Evolutionary conservation across 2,888 invertebrate genomes (phyloP).

Genomic region (Abrostola tripartita): DNA sequence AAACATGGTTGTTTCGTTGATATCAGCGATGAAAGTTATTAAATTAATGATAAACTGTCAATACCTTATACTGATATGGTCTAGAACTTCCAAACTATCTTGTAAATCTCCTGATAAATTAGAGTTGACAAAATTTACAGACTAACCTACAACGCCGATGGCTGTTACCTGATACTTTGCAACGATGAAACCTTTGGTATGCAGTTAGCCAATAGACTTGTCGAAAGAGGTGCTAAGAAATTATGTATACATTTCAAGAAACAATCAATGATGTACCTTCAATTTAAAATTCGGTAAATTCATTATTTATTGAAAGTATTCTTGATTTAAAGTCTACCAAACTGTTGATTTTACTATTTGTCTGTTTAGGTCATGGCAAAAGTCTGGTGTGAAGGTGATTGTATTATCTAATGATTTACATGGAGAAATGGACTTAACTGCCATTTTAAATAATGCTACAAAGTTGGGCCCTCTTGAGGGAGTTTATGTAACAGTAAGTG

Average conservation of each 20-base stretch:
- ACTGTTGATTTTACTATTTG: neutral
- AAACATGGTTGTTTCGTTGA: too few relatives aligned
- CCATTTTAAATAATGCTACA: conserved; percentile 17
- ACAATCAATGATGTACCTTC: conserved; percentile 25
- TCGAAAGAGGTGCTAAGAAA: conserved; percentile 64
- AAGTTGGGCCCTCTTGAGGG: conserved; percentile 28
- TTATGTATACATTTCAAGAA: conserved; percentile 51
- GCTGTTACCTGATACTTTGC: conserved; percentile 38
- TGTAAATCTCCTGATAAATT: too few relatives aligned
- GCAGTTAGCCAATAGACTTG: conserved; percentile 60
- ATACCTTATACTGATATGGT: too few relatives aligned
- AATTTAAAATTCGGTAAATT: conserved; percentile 37
- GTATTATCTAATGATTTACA: conserved; percentile 23
- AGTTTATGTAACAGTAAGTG: conserved; percentile 27
- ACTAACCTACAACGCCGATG: conserved; percentile 20
- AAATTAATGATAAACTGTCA: too few relatives aligned
- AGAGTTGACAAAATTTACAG: conserved; percentile 20
- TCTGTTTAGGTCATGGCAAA: conserved; percentile 35
- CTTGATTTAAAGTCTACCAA: neutral
- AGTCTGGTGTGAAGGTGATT: conserved; percentile 21
- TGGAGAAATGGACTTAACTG: conserved; percentile 8
- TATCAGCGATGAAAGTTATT: neutral
- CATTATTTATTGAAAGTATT: neutral
- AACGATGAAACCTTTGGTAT: conserved; percentile 50
- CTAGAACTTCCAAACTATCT: too few relatives aligned